These are phyloP conservation scores for Potamilus streckersoni DNA, from an alignment of 1,140 invertebrate genomes.

Conservation along the genomic window DNA sequence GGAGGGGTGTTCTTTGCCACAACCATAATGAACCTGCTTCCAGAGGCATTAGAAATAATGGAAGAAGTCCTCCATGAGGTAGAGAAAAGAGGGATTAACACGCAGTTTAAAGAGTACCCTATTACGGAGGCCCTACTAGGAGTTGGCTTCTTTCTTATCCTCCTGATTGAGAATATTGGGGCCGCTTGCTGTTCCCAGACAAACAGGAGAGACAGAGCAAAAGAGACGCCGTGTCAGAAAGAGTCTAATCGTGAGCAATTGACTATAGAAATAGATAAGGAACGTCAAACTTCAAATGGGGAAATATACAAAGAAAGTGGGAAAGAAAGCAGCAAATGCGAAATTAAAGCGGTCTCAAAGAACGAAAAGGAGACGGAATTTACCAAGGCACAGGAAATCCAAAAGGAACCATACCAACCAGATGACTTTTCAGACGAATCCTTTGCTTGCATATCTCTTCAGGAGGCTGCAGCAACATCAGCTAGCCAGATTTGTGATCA, in stretches of 20 bases:
- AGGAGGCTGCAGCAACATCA: too few species aligned
- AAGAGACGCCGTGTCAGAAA: background rate
- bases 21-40: constrained; percentile 71
- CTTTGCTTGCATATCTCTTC: too few species aligned
- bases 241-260: background rate
- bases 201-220: background rate
- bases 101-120: constrained; percentile 28
- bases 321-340: background rate
- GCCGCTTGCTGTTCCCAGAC: constrained; percentile 40
- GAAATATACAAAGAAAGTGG: background rate
- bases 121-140: constrained; percentile 59
- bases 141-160: constrained; percentile 72
- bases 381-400: background rate
- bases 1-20: constrained; percentile 73
- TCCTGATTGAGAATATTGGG: constrained; percentile 71
- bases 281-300: background rate
- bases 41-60: constrained; percentile 68
- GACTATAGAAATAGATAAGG: too few species aligned
- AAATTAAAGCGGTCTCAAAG: background rate
- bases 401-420: too few species aligned
- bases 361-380: background rate
- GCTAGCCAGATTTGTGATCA: too few species aligned
- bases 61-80: constrained; percentile 5
- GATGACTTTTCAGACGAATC: too few species aligned
- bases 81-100: background rate